A percentile compares a stretch with the other conserved stretches of the same genome.
These are phyloP conservation scores for Lycodopsis pacificus DNA, from an alignment of 2,797 vertebrate species.

Conservation along the genomic window DNA sequence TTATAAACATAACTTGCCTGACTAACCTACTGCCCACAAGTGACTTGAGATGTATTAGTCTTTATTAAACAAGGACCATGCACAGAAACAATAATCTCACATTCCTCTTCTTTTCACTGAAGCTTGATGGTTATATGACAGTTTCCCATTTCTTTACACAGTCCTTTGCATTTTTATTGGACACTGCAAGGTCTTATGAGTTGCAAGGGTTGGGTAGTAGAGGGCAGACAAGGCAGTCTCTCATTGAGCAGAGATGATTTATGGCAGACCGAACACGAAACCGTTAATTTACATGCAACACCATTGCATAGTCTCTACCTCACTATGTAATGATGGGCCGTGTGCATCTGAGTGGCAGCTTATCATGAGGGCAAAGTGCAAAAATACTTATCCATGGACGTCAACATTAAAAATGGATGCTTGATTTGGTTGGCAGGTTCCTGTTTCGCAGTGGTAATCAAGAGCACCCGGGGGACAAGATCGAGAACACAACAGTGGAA, in stretches of 20 bases:
- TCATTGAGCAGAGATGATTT: neutral
- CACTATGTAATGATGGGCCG: neutral
- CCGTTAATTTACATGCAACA: neutral
- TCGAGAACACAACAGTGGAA: slow-evolving; percentile 96
- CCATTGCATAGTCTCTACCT: neutral
- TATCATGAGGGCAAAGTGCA: neutral
- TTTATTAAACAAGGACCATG: neutral
- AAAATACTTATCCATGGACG: slow-evolving; percentile 12
- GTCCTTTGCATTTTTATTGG: too few relatives aligned
- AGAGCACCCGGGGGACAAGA: slow-evolving; percentile 96
- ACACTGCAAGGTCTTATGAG: too few relatives aligned
- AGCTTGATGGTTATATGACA: too few relatives aligned
- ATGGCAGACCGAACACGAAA: neutral
- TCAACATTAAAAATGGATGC: slow-evolving; percentile 36
- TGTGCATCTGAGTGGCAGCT: neutral
- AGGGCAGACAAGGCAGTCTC: neutral
- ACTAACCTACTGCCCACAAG: neutral
- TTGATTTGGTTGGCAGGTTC: slow-evolving; percentile 86
- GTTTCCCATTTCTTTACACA: too few relatives aligned
- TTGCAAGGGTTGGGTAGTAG: too few relatives aligned
- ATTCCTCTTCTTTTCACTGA: too few relatives aligned
- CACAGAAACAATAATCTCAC: neutral
- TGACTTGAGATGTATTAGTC: neutral
- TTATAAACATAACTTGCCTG: neutral
- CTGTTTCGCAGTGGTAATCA: slow-evolving; percentile 98